phyloP scores from a whole-genome alignment of 2,888 invertebrate species.

The Pseudococcus longispinus region DNA sequence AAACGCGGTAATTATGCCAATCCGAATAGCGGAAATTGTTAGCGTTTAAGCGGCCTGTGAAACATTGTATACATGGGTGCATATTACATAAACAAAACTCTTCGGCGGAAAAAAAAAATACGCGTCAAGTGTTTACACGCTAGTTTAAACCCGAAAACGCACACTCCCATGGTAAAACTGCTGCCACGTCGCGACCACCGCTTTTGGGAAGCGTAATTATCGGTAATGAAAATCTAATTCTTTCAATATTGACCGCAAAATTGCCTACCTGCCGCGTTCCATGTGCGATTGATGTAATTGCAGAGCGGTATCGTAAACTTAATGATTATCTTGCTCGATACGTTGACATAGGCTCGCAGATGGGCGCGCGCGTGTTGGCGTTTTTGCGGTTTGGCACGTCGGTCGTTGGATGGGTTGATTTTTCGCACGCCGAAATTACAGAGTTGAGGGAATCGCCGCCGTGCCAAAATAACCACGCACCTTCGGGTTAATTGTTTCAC shows the following conservation, averaged over 20 bases:
- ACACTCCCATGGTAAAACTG: constrained; percentile 37
- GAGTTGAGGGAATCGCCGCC: too few species aligned
- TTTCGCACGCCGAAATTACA: background rate
- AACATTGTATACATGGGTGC: constrained; percentile 43
- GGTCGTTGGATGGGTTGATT: background rate
- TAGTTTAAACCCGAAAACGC: constrained; percentile 35
- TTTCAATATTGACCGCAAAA: constrained; percentile 44
- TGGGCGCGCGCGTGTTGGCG: constrained; percentile 30
- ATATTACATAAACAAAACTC: constrained; percentile 39
- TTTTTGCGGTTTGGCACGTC: background rate
- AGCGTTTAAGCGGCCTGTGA: background rate
- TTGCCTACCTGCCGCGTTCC: constrained; percentile 6
- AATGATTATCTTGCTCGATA: constrained; percentile 33
- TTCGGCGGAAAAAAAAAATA: constrained; percentile 12
- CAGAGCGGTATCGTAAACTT: constrained; percentile 44
- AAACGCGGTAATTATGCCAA: constrained; percentile 44
- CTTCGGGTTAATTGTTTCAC: background rate
- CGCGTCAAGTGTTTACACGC: constrained; percentile 43
- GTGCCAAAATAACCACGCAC: background rate
- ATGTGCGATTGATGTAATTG: constrained; percentile 35
- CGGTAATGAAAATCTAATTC: constrained; percentile 53
- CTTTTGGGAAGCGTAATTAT: constrained; percentile 37
- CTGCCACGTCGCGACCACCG: background rate
- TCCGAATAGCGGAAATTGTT: constrained; percentile 36
- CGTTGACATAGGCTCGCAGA: background rate